Evolutionary conservation across 2,797 vertebrate genomes (phyloP).

Genomic region (Gymnocypris eckloni): DNA sequence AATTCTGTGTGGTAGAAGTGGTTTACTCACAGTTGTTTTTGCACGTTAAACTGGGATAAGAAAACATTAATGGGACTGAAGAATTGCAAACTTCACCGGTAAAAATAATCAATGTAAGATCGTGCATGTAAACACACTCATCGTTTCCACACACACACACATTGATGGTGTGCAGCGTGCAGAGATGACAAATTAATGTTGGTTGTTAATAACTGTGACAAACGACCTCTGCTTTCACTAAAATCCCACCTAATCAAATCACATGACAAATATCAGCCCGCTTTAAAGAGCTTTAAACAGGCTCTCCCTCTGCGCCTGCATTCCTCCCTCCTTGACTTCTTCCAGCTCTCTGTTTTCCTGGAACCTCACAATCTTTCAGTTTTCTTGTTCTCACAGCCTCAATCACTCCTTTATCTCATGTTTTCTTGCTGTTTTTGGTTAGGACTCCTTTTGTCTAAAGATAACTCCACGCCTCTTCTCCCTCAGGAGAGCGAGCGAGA

Average conservation of each 20-base stretch:
- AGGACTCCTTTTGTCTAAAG: constrained; percentile 31
- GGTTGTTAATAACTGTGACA: constrained; percentile 65
- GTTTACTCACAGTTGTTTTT: not conserved
- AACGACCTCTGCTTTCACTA: constrained; percentile 60
- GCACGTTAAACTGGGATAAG: not conserved
- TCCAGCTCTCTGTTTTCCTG: not conserved
- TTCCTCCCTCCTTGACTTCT: constrained; percentile 14
- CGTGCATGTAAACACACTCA: not conserved
- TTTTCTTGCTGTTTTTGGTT: constrained; percentile 22
- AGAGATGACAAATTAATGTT: constrained; percentile 49
- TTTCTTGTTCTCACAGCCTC: not conserved
- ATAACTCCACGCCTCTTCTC: constrained; percentile 23
- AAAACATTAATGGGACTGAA: not conserved
- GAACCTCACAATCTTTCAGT: not conserved
- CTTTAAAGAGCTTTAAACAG: constrained; percentile 26
- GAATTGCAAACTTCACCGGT: not conserved
- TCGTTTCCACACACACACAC: constrained; percentile 9
- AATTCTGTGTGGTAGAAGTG: not conserved
- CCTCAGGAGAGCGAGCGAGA: not conserved
- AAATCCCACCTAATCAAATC: constrained; percentile 62
- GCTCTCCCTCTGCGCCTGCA: constrained; percentile 27
- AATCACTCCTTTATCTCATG: constrained; percentile 29
- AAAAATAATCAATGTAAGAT: not conserved
- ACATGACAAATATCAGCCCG: constrained; percentile 58
- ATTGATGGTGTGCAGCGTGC: constrained; percentile 33